Evolutionary conservation across 2,113 vertebrate genomes (phyloP).

Genomic region (Thomomys bottae): DNA sequence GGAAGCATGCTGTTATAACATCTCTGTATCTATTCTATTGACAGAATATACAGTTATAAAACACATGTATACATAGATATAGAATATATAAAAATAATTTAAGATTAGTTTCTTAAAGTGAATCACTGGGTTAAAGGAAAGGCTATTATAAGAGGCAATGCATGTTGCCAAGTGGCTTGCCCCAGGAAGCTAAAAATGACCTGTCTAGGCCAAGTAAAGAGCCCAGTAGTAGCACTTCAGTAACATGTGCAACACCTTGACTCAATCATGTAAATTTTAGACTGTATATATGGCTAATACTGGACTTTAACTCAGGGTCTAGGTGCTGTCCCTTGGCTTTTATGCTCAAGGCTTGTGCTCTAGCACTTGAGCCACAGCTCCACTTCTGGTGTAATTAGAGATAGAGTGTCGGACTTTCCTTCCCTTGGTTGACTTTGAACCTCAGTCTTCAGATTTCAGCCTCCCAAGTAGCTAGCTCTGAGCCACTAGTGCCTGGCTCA

Average conservation of each 20-base stretch:
- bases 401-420: too few species aligned
- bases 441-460: too few species aligned
- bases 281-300: too few species aligned
- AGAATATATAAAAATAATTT: neutral
- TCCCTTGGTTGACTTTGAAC: too few species aligned
- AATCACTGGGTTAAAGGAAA: neutral
- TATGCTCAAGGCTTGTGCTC: too few species aligned
- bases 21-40: neutral
- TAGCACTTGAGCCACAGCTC: too few species aligned
- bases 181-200: neutral
- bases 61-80: too few species aligned
- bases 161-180: neutral
- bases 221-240: neutral
- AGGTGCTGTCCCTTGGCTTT: too few species aligned
- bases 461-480: too few species aligned
- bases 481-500: neutral
- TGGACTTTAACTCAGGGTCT: neutral
- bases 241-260: neutral
- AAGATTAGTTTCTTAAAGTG: slow-evolving; percentile 33
- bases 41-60: too few species aligned
- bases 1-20: neutral
- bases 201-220: neutral
- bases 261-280: too few species aligned
- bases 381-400: too few species aligned
- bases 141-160: neutral